Conservation (phyloP, 1,140 invertebrate species). For the Tetranychus cinnabarinus region DNA sequence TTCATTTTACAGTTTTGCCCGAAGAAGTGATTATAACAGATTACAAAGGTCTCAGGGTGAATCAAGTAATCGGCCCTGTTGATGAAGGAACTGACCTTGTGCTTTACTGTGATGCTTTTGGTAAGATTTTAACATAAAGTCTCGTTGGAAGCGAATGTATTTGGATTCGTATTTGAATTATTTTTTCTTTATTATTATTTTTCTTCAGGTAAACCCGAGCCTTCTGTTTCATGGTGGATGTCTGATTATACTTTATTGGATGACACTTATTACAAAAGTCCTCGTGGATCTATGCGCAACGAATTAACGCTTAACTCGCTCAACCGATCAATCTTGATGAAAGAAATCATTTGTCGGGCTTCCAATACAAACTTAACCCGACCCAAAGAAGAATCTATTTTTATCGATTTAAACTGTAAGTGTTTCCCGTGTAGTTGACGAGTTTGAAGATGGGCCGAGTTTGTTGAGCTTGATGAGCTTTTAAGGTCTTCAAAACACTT, state of each 20-base stretch:
- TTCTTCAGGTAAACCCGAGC: slow-evolving; percentile 15
- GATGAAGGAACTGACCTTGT: slow-evolving; percentile 57
- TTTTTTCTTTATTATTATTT: neutral
- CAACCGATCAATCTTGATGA: slow-evolving; percentile 44
- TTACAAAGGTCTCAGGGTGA: neutral
- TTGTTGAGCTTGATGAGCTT: too few species aligned
- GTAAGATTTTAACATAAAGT: slow-evolving; percentile 27
- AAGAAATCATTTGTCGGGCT: slow-evolving; percentile 59
- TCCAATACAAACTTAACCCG: slow-evolving; percentile 49
- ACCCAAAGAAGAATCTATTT: slow-evolving; percentile 14
- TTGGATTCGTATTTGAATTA: neutral
- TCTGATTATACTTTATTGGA: slow-evolving; percentile 13
- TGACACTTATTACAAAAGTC: slow-evolving; percentile 11
- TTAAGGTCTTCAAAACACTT: too few species aligned
- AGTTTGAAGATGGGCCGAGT: too few species aligned
- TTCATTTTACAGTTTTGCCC: slow-evolving; percentile 1
- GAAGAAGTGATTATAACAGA: slow-evolving; percentile 6
- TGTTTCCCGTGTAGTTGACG: slow-evolving; percentile 2
- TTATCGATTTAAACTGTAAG: slow-evolving; percentile 19
- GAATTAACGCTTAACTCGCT: slow-evolving; percentile 46
- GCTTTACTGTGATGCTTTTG: slow-evolving; percentile 59
- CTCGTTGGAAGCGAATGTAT: too few species aligned
- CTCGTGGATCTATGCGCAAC: slow-evolving; percentile 18
- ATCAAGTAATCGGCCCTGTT: slow-evolving; percentile 36
- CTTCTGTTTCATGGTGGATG: slow-evolving; percentile 17